Base-by-base conservation (phyloP, 2,888 invertebrate genomes). In the Cephus pulcher region DNA sequence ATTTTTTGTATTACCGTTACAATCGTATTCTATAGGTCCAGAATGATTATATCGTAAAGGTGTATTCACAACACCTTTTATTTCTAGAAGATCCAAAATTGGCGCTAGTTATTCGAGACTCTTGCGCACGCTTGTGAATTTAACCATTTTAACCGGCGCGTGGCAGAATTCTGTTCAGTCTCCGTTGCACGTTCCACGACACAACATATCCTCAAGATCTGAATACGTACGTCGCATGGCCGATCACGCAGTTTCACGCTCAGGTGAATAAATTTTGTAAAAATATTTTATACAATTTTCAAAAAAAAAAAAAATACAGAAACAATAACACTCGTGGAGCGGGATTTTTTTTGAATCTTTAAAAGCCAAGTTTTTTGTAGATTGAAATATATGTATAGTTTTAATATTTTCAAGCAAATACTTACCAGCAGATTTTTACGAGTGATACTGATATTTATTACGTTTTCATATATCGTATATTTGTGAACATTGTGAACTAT, bases 41-140 rank as follows among this genome's bases (percentile, higher is more conserved):
- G 56, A 23, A 56, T 2, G 56, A 15, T 56, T 23, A 9, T 56
- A 56, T 15, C 23, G 56, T 56, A 23, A 56, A 56, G 56, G 23
- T 23, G 56, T 23, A 9, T 9, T 56, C 23, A 9, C 23, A 56
- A 23, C 23, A 56, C 1, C 23, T 56, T 23, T 23, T 6, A 9
- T 56, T 56, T 56, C 23, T 56, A 56, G 56, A 23, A 23, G 23
- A 56, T 56, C 15, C 23, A 56, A 56, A 56, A 56, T 15, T 56
- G 56, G 23, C 56, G 23, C 56, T 56, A 56, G 76, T 82, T 82
- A 81, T 82, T 82, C 78, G 76, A 80, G 78, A 81, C 79, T 81
- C 83, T 79, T 85, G 84, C 86, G 86, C 87, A 85, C 85, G 84
- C 84, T 86, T 82, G 77, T 82, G 83, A 81, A 81, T 86, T 86